Evolutionary conservation across 2,888 invertebrate species (phyloP), one percentile per base, ranked within the genome.

Genomic region (Andrena fulva): DNA sequence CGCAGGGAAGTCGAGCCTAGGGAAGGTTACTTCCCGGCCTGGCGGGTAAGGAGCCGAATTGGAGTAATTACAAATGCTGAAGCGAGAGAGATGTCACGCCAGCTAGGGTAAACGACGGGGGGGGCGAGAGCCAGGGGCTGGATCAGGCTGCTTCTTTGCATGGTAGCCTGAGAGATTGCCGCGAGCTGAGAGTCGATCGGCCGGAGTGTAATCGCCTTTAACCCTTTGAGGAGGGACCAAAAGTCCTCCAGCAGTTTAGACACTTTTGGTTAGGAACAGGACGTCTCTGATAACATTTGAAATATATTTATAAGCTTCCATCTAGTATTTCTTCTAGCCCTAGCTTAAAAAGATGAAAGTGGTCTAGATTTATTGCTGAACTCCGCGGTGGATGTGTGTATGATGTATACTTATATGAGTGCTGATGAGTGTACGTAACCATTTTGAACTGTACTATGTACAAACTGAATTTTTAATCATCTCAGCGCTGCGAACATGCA

Each of bases 61-160:
- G 77, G 54, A 80, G 84, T 82, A 84, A 87, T 87, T 87, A 84
- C 85, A 35, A 74, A 75, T 74, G 73, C 73, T 76, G 72, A 80
- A 77, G 77, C 60, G 73, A 7, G 50, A 48, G 66, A 42, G 59
- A 63, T 60, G 77, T 77, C 77, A 35, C 71, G 62, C 48, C 77
- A 50, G n/a, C 63, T 50, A 67, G 62, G 20, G 12, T 29, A 20
- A 35, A 50, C 50, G 33, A 67, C 63, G 12, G 16, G 42, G 16
- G 42, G 42, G 42, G 0, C 27, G 56, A 56, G 24, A 27, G 48
- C 60, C 29, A 20, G 29, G 12, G 31, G 52, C 20, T n/a, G 50
- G 50, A n/a, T 42, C 54, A 3, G 0, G n/a, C 42, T 24, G 56
- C 56, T 66, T 59, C 66, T 35, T 59, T 48, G 68, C 59, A 12